Percentiles rank a stretch among this genome's conserved stretches.
Conservation (phyloP, 2,113 vertebrate species). For the Poeciliopsis prolifica region DNA sequence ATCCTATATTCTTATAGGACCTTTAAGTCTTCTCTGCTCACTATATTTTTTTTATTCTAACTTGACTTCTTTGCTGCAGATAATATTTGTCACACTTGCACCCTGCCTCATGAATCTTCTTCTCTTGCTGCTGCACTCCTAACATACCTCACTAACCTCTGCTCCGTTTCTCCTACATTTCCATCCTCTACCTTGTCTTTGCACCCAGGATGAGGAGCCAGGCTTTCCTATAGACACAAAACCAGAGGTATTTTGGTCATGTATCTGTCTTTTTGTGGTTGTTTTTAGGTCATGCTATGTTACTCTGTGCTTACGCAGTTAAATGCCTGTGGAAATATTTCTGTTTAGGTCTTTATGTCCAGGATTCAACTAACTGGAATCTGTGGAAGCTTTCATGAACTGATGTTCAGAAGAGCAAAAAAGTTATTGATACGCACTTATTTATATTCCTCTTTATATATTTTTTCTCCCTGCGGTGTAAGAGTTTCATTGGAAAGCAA, state of each 20-base stretch:
- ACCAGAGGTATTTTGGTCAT: conserved; percentile 80
- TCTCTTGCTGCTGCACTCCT: conserved; percentile 24
- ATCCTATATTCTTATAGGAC: conserved; percentile 5
- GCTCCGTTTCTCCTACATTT: conserved; percentile 50
- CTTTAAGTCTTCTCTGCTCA: conserved; percentile 12
- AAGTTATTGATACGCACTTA: background rate
- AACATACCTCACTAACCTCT: conserved; percentile 52
- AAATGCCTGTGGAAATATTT: conserved; percentile 42
- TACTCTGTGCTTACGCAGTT: conserved; percentile 35
- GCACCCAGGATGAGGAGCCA: conserved; percentile 78
- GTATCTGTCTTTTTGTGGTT: conserved; percentile 54
- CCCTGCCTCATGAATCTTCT: conserved; percentile 31
- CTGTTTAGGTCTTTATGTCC: conserved; percentile 32
- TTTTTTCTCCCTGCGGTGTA: background rate
- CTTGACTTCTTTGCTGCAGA: conserved; percentile 27
- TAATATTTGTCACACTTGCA: conserved; percentile 16
- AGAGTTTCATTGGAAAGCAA: background rate
- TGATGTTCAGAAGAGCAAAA: conserved; percentile 13
- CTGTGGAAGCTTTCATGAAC: conserved; percentile 37
- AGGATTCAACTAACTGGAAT: conserved; percentile 35
- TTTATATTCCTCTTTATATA: background rate
- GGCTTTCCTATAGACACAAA: conserved; percentile 79
- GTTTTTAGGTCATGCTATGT: conserved; percentile 40
- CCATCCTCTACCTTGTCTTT: conserved; percentile 32
- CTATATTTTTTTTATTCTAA: conserved; percentile 25